A percentile compares a stretch with the other conserved stretches of the same genome.
Evolutionary conservation across 2,888 invertebrate genomes (phyloP).

Genomic region (Elmis aenea): DNA sequence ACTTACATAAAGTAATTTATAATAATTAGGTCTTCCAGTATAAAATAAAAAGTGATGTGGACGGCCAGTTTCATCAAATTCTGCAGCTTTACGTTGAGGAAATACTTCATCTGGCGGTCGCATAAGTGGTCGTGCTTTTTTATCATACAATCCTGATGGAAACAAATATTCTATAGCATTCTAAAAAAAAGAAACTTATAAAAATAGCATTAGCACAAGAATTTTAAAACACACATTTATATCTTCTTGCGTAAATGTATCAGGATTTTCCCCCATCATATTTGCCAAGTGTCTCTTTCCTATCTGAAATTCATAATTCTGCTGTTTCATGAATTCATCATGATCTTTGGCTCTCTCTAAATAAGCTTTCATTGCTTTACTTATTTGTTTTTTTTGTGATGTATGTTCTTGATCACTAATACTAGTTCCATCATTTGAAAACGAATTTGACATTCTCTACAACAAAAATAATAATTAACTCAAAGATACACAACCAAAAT

Average conservation of each 20-base stretch:
- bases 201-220: too few relatives aligned
- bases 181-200: slow-evolving; percentile 49
- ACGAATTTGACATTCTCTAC: too few relatives aligned
- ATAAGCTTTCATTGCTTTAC: slow-evolving; percentile 87
- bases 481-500: too few relatives aligned
- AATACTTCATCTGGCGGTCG: slow-evolving; percentile 84
- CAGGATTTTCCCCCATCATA: slow-evolving; percentile 96
- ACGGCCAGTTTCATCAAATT: slow-evolving; percentile 86
- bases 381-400: slow-evolving; percentile 62
- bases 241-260: slow-evolving; percentile 81
- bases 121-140: slow-evolving; percentile 83
- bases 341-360: slow-evolving; percentile 76
- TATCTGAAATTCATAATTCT: slow-evolving; percentile 76
- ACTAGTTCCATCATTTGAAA: too few relatives aligned
- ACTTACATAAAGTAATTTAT: slow-evolving; percentile 73
- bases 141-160: slow-evolving; percentile 87
- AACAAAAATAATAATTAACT: too few relatives aligned
- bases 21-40: slow-evolving; percentile 82
- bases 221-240: too few relatives aligned
- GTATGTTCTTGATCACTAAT: too few relatives aligned
- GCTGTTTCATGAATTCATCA: slow-evolving; percentile 76
- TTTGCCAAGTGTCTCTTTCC: slow-evolving; percentile 95
- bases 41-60: slow-evolving; percentile 91
- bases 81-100: slow-evolving; percentile 77
- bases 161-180: slow-evolving; percentile 90